These are phyloP conservation scores for Aptenodytes forsteri DNA, from an alignment of 2,113 vertebrate species.

Conservation along the genomic window DNA sequence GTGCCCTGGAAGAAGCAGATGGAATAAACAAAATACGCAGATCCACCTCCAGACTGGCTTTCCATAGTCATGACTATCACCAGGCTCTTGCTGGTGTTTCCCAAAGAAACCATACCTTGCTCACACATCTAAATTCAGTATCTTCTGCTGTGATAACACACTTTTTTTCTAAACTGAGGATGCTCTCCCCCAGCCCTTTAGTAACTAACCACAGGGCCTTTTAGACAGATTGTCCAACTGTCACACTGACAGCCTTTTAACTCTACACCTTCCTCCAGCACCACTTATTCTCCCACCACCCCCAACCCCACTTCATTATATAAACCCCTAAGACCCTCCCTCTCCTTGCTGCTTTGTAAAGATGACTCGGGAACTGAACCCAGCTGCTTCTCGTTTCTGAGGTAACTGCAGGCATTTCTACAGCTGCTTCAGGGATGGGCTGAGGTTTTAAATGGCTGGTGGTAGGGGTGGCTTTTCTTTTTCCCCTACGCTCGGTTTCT, in stretches of 20 bases:
- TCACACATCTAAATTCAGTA: background rate
- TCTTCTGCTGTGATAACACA: background rate
- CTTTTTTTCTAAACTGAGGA: background rate
- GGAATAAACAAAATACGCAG: background rate
- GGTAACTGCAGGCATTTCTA: background rate
- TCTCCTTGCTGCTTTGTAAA: background rate
- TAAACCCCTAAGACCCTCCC: background rate
- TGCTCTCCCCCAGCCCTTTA: background rate
- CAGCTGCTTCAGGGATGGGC: background rate
- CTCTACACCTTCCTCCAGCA: background rate
- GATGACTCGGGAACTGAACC: background rate
- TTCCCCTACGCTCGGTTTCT: background rate
- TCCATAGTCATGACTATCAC: background rate
- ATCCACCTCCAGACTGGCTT: background rate
- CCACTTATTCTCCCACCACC: background rate
- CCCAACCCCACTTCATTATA: background rate
- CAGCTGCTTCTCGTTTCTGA: constrained; percentile 27
- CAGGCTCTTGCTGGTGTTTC: background rate
- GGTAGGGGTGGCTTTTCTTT: background rate
- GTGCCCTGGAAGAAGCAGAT: background rate
- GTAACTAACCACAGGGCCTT: background rate
- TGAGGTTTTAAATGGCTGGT: background rate
- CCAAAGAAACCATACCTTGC: background rate
- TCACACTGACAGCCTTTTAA: background rate
- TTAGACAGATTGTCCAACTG: background rate